Evolutionary conservation across 2,888 invertebrate genomes (phyloP).

Genomic region (Cistogaster globosa): DNA sequence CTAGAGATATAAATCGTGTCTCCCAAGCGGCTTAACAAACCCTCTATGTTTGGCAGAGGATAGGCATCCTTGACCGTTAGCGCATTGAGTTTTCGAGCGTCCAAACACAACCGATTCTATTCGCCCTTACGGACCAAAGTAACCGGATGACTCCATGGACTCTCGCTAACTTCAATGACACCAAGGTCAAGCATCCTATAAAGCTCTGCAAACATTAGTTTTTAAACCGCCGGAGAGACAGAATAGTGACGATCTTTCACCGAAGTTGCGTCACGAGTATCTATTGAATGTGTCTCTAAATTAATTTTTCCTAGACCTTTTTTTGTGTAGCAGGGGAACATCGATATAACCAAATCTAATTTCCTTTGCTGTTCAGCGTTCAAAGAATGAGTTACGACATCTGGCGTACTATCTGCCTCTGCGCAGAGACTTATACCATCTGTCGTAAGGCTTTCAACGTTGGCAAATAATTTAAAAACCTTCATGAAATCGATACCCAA

Average conservation of each 20-base stretch:
- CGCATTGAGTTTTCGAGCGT: constrained; percentile 48
- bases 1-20: constrained; percentile 32
- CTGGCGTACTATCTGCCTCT: neutral
- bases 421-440: constrained; percentile 8
- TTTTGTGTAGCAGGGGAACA: neutral
- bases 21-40: constrained; percentile 36
- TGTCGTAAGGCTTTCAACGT: constrained; percentile 16
- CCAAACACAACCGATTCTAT: constrained; percentile 45
- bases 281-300: neutral
- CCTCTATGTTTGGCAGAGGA: constrained; percentile 34
- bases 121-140: constrained; percentile 41
- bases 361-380: neutral
- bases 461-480: constrained; percentile 3
- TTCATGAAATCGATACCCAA: constrained; percentile 27
- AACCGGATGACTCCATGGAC: constrained; percentile 41
- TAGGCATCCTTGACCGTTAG: constrained; percentile 47
- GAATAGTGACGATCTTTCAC: neutral
- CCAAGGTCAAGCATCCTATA: constrained; percentile 40
- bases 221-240: constrained; percentile 6
- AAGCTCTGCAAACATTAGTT: constrained; percentile 11
- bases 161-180: constrained; percentile 33
- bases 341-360: neutral
- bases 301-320: neutral
- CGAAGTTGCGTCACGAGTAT: constrained; percentile 3
- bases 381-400: neutral